Evolutionary conservation across 2,888 invertebrate species (phyloP), one percentile per base, ranked within the genome.

Genomic region (Campoplex nolae): DNA sequence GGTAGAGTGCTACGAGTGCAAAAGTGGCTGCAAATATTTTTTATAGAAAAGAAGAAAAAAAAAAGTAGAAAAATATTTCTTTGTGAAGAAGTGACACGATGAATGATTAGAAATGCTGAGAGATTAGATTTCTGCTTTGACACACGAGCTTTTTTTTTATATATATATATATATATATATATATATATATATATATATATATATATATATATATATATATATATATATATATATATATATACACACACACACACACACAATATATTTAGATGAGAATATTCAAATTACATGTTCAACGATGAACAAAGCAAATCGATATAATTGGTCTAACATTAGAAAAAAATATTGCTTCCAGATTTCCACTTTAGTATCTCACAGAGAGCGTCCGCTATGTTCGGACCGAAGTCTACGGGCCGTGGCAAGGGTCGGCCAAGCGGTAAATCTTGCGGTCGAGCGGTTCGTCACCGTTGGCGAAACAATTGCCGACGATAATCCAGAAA

Each of bases 401-500:
- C 94, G 96, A 95, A 96, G 96, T 82, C 95, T 97, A 82, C 95
- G 97, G 89, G 97, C 97, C 38, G 97, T 98, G 92, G 97, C 98
- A 89, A 96, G 98, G 89, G 98, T 99, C 84, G 99, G 99, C 54
- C 98, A 99, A 93, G 98, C 99, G 71, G 98, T 99, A 88, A 98
- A 98, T 95, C 96, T 98, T 93, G 99, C 99, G 78, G 99, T 99
- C 86, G 99, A 99, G 94, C 96, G 99, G 91, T 99, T 99, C 96
- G 99, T 99, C 91, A 98, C 98, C 67, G 99, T 99, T 89, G 99
- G 99, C 67, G 99, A 99, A 95, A 98, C 99, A 92, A 99, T 99
- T 94, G 99, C 99, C 73, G 99, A 99, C 95, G 99, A 99, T 95
- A 99, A 99, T 96, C 97, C 97, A 48, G 99, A 99, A 95, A 98